These are phyloP conservation scores for Fragum fragum DNA, from an alignment of 2,888 invertebrate genomes.

Conservation along the genomic window DNA sequence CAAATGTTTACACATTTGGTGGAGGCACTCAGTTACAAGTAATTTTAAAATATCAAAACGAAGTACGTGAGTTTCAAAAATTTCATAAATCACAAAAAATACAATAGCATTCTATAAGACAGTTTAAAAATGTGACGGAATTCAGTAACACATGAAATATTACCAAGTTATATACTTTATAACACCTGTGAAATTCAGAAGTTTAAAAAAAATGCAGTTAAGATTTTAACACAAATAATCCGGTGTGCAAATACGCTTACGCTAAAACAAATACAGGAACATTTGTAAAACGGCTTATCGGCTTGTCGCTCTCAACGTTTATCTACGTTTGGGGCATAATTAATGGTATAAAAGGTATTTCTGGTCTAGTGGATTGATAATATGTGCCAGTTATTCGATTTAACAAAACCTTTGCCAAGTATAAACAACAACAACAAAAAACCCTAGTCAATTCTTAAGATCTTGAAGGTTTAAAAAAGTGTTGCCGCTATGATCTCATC, in stretches of 20 bases:
- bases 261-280: slow-evolving; percentile 51
- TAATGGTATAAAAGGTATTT: too few species aligned
- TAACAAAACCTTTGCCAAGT: too few species aligned
- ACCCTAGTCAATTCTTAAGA: too few species aligned
- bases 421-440: too few species aligned
- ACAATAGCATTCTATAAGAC: not conserved
- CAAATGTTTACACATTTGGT: too few species aligned
- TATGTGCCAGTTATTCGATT: too few species aligned
- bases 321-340: too few species aligned
- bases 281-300: slow-evolving; percentile 40
- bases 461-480: too few species aligned
- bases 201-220: slow-evolving; percentile 23
- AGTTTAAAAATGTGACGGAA: not conserved
- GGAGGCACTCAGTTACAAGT: too few species aligned
- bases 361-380: too few species aligned
- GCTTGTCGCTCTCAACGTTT: not conserved
- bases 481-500: too few species aligned
- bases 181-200: slow-evolving; percentile 54
- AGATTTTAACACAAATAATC: slow-evolving; percentile 47
- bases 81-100: not conserved
- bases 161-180: not conserved
- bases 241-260: slow-evolving; percentile 52
- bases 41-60: too few species aligned
- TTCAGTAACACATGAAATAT: not conserved
- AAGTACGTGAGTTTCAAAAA: not conserved